phyloP scores from a whole-genome alignment of 2,113 vertebrate species.

The Axis porcinus region DNA sequence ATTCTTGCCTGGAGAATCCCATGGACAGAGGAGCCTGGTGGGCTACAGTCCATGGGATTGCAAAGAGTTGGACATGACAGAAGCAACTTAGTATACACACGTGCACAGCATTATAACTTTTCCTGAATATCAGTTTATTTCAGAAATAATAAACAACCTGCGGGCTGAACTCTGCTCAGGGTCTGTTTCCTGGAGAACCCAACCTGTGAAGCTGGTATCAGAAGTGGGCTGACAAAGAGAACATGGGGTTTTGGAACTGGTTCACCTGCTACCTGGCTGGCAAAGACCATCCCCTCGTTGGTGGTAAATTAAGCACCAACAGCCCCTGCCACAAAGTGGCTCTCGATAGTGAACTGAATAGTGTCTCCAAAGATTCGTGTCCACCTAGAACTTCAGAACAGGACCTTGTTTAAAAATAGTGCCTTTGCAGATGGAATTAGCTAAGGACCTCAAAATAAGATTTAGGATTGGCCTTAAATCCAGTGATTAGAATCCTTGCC shows the following conservation, averaged over 20 bases:
- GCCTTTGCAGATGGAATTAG: neutral
- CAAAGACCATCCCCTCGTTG: neutral
- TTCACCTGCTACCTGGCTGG: neutral
- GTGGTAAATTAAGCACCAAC: neutral
- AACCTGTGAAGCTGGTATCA: neutral
- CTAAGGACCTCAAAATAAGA: neutral
- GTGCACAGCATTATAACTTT: neutral
- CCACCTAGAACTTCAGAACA: neutral
- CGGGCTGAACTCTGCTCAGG: neutral
- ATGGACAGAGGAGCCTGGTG: neutral
- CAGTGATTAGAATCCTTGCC: neutral
- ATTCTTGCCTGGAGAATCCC: neutral
- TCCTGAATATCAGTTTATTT: neutral
- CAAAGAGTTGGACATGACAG: neutral
- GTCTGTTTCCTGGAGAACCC: neutral
- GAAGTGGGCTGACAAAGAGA: neutral
- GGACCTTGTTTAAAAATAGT: neutral
- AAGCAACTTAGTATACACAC: neutral
- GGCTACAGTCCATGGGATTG: neutral
- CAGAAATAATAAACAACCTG: neutral
- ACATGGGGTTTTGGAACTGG: neutral
- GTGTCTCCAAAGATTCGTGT: neutral
- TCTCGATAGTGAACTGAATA: neutral
- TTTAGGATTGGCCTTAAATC: neutral
- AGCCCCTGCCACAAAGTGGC: neutral